Evolutionary conservation across 1,140 invertebrate genomes (phyloP).

Genomic region (Homalodisca vitripennis): DNA sequence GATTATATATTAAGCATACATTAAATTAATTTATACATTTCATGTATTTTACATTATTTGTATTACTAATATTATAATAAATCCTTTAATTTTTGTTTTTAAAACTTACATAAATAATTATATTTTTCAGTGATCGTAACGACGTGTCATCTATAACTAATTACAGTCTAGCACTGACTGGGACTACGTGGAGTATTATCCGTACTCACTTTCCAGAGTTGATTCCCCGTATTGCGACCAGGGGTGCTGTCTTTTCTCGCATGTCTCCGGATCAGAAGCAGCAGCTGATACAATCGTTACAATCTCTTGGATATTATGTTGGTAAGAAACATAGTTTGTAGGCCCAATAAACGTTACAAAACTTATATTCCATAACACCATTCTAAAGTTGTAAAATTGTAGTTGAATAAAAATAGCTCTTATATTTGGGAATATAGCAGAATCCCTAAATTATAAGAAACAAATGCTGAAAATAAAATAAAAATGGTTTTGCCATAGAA

Average conservation of each 20-base stretch:
- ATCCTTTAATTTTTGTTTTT: not conserved
- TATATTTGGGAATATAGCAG: too few species aligned
- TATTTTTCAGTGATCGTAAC: constrained; percentile 16
- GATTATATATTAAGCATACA: too few species aligned
- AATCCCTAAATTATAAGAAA: too few species aligned
- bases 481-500: too few species aligned
- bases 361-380: too few species aligned
- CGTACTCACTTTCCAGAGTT: constrained; percentile 66
- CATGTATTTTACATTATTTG: constrained; percentile 5
- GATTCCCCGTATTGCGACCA: constrained; percentile 64
- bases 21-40: too few species aligned
- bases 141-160: constrained; percentile 31
- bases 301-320: constrained; percentile 78
- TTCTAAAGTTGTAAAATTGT: too few species aligned
- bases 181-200: constrained; percentile 68
- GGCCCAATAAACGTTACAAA: too few species aligned
- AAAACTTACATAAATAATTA: not conserved
- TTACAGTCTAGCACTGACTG: constrained; percentile 59
- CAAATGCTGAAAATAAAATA: too few species aligned
- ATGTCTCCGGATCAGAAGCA: constrained; percentile 97
- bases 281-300: constrained; percentile 81
- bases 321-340: too few species aligned
- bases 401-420: too few species aligned
- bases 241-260: constrained; percentile 87
- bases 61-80: too few species aligned